Evolutionary conservation across 30 jellyfish, hydroid and myxozoan species (phyloP).

Genomic region (Catostylus mosaicus): DNA sequence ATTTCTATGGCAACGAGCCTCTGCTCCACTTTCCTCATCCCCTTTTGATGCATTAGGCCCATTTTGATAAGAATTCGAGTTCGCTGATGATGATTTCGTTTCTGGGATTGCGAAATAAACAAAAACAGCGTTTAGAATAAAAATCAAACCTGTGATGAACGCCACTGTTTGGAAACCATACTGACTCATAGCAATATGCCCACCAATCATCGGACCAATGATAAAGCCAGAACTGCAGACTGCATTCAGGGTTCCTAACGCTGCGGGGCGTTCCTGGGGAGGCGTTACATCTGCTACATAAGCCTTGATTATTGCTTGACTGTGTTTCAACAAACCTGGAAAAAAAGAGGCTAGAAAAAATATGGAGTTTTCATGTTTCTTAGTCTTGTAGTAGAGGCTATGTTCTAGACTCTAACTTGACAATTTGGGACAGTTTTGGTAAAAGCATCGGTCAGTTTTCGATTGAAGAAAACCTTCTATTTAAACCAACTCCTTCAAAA

Average conservation of each 20-base stretch:
- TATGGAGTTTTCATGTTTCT: no score
- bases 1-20: background rate
- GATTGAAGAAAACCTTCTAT: no score
- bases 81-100: background rate
- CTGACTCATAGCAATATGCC: conserved; percentile 70
- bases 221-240: conserved; percentile 88
- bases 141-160: conserved; percentile 68
- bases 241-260: conserved; percentile 84
- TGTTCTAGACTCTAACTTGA: no score
- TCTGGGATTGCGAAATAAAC: conserved; percentile 35
- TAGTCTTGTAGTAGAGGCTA: no score
- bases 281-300: conserved; percentile 88
- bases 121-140: conserved; percentile 70
- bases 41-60: background rate
- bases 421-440: no score
- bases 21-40: conserved; percentile 8
- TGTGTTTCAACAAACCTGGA: conserved; percentile 90
- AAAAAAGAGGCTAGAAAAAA: no score
- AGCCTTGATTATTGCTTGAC: conserved; percentile 83
- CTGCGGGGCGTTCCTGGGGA: conserved; percentile 74
- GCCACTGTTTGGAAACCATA: conserved; percentile 86
- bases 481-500: no score
- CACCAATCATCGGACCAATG: conserved; percentile 95
- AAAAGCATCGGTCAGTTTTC: no score
- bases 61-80: background rate